These are phyloP conservation scores for Montipora sp. DNA, from an alignment of 64 coral and sea anemone species.

Conservation along the genomic window DNA sequence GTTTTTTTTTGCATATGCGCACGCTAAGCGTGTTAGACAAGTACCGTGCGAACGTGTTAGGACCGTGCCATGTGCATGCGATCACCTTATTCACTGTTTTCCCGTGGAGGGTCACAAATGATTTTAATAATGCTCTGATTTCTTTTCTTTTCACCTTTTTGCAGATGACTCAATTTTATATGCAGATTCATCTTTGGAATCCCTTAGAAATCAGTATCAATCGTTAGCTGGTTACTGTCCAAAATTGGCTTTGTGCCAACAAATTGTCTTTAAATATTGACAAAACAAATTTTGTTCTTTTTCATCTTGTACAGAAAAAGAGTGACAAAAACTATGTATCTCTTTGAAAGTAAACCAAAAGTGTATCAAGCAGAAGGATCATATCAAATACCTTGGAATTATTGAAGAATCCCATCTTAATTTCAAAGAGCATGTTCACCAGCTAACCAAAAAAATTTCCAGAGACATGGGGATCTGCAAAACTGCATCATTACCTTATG, in stretches of 20 bases:
- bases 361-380: neutral
- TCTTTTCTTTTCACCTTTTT: neutral
- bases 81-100: neutral
- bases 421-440: neutral
- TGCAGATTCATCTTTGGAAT: neutral
- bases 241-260: neutral
- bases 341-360: neutral
- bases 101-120: neutral
- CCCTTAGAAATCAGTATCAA: neutral
- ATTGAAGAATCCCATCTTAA: neutral
- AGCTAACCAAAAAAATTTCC: neutral
- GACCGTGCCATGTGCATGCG: too few species aligned
- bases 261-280: neutral
- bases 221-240: neutral
- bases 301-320: neutral
- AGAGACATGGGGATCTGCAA: neutral
- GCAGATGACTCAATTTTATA: neutral
- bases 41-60: too few species aligned
- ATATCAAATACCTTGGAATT: neutral
- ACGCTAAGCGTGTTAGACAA: too few species aligned
- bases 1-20: too few species aligned
- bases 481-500: neutral
- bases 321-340: neutral
- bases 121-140: neutral
- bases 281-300: neutral